These are phyloP conservation scores for Xyliphius kryptos DNA, from an alignment of 2,113 vertebrate species.

Conservation along the genomic window DNA sequence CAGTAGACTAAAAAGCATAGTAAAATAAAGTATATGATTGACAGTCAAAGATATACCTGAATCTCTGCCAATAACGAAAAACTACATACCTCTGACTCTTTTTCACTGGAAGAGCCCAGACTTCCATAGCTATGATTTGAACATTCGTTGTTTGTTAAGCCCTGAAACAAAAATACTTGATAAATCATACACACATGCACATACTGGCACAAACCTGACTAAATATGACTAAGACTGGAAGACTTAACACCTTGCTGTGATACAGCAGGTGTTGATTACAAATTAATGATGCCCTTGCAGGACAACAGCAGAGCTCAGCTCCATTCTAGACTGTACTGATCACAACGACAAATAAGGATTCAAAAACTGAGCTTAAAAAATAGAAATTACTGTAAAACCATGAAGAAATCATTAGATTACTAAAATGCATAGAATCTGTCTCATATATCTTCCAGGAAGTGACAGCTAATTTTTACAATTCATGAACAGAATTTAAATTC, in stretches of 20 bases:
- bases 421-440: too few relatives aligned
- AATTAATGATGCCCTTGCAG: slow-evolving; percentile 27
- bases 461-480: too few relatives aligned
- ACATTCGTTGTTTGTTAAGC: slow-evolving; percentile 96
- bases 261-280: slow-evolving; percentile 26
- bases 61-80: not conserved
- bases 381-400: too few relatives aligned
- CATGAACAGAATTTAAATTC: not conserved
- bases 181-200: slow-evolving; percentile 17
- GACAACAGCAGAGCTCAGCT: not conserved
- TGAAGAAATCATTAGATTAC: too few relatives aligned
- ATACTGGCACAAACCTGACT: not conserved
- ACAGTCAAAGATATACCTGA: not conserved
- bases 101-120: slow-evolving; percentile 94
- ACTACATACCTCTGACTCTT: slow-evolving; percentile 88
- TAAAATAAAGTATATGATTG: not conserved
- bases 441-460: too few relatives aligned
- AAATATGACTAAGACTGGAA: not conserved
- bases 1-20: too few relatives aligned
- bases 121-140: slow-evolving; percentile 99
- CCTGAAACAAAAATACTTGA: slow-evolving; percentile 63
- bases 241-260: slow-evolving; percentile 13
- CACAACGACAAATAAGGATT: not conserved
- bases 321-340: not conserved
- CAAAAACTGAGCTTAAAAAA: not conserved